Evolutionary conservation across 2,797 vertebrate genomes (phyloP).

Genomic region (Rhinichthys osculus): DNA sequence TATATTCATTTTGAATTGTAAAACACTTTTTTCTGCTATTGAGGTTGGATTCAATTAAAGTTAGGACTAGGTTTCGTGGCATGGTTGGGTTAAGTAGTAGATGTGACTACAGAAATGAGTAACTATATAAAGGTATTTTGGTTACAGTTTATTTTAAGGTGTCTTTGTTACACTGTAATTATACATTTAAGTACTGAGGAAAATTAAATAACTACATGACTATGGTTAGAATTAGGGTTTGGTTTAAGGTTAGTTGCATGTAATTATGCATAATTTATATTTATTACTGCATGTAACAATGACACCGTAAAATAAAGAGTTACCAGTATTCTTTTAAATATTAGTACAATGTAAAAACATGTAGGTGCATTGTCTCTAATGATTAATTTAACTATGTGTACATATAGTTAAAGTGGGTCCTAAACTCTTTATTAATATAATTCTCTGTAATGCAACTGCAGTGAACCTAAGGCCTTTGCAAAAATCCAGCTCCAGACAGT

Average conservation of each 20-base stretch:
- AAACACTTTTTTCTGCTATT: not conserved
- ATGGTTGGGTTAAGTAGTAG: not conserved
- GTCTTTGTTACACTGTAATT: no score
- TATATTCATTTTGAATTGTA: not conserved
- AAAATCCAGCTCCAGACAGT: constrained; percentile 9
- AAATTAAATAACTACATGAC: no score
- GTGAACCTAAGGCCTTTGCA: constrained; percentile 11
- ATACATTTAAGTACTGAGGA: no score
- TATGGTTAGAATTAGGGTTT: no score
- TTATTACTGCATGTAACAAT: no score
- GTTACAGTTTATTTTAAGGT: no score
- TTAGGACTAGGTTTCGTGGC: not conserved
- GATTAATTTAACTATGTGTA: not conserved
- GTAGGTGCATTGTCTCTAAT: not conserved
- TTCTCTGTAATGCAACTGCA: not conserved
- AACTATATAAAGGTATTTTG: not conserved
- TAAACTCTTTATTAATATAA: not conserved
- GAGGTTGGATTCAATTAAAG: not conserved
- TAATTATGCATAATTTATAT: no score
- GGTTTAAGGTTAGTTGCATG: no score
- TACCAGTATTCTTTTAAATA: not conserved
- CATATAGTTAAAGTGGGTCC: not conserved
- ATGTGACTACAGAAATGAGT: not conserved
- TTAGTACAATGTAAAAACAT: not conserved
- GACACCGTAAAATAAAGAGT: no score